phyloP scores from a whole-genome alignment of 35 echinoderm and acorn worm species.

The Amphiura filiformis region DNA sequence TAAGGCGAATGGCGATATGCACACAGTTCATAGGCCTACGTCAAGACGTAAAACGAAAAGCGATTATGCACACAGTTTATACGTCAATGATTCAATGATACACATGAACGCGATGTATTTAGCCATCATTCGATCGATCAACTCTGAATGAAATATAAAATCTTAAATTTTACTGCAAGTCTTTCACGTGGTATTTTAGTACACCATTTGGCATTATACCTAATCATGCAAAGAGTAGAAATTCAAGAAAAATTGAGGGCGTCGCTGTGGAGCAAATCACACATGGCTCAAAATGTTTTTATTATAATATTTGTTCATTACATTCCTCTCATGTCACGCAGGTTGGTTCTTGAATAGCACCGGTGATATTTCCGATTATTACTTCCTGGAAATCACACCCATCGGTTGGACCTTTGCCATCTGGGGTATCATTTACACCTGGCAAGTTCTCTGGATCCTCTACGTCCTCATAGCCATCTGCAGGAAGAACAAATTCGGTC shows the following conservation, averaged over 20 bases:
- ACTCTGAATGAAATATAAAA: neutral
- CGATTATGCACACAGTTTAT: neutral
- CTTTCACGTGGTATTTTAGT: no score
- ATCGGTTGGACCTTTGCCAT: constrained; percentile 62
- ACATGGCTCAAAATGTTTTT: no score
- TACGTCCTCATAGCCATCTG: constrained; percentile 60
- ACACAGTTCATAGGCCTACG: no score
- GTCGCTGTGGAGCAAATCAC: neutral
- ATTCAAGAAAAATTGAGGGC: neutral
- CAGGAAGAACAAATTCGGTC: constrained; percentile 17
- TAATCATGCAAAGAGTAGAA: no score
- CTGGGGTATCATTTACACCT: constrained; percentile 74
- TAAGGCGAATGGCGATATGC: no score
- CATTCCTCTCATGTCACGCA: neutral
- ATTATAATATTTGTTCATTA: neutral
- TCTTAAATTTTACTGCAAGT: neutral
- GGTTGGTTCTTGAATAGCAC: constrained; percentile 66
- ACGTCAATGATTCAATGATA: no score
- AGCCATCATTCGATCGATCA: no score
- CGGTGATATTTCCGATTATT: constrained; percentile 55
- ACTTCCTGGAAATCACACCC: constrained; percentile 64
- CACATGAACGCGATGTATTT: no score
- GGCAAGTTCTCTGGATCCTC: constrained; percentile 40
- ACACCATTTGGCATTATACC: no score
- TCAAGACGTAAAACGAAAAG: neutral